phyloP scores from a whole-genome alignment of 1,140 invertebrate species.

The Eumeta japonica region DNA sequence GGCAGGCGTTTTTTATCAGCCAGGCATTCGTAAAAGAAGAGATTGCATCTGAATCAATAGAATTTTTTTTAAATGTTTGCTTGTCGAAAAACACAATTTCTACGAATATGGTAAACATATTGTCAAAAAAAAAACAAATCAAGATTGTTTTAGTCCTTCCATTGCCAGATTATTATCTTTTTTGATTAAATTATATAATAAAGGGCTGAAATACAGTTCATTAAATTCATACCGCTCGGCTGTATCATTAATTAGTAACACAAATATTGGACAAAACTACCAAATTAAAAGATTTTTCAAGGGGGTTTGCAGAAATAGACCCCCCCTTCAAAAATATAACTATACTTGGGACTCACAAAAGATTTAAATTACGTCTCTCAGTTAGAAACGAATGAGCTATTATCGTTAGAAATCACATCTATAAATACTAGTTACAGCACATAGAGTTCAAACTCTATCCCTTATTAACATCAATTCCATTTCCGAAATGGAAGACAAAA shows the following conservation, averaged over 20 bases:
- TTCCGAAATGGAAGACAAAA: not conserved
- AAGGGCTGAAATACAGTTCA: slow-evolving; percentile 3
- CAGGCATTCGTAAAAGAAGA: too few relatives aligned
- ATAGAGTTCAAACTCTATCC: too few relatives aligned
- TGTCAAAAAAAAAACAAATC: too few relatives aligned
- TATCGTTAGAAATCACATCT: not conserved
- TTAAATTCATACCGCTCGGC: slow-evolving; percentile 2
- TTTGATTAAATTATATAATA: not conserved
- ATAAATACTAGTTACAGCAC: not conserved
- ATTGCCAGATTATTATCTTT: not conserved
- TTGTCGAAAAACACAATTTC: too few relatives aligned
- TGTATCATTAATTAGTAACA: not conserved
- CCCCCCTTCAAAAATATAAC: slow-evolving; percentile 1
- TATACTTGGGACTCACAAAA: slow-evolving; percentile 3
- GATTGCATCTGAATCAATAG: too few relatives aligned
- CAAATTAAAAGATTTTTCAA: too few relatives aligned
- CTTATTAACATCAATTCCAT: slow-evolving; percentile 2
- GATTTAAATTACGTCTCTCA: not conserved
- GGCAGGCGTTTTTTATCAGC: too few relatives aligned
- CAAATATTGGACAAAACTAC: too few relatives aligned
- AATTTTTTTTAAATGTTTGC: too few relatives aligned
- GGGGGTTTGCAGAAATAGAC: slow-evolving; percentile 1
- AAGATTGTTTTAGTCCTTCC: not conserved
- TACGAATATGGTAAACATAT: too few relatives aligned
- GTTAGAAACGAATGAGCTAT: too few relatives aligned